Base-by-base conservation (phyloP, 1,140 invertebrate genomes). In the Nixonia krombeini region DNA sequence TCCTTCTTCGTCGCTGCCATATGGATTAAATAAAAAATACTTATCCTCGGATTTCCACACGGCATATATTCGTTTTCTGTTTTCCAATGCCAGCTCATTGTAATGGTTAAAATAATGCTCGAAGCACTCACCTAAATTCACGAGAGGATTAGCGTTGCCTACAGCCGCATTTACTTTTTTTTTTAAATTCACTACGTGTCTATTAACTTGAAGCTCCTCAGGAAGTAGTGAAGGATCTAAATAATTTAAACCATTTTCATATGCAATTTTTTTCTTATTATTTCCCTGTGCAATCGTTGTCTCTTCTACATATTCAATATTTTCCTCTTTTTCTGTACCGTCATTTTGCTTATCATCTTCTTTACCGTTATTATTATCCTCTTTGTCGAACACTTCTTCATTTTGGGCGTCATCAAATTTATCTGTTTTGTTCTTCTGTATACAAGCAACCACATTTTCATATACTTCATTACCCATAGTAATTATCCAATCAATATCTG, bases 21-120 rank as follows among this genome's bases (percentile, higher is more conserved):
- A 84, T 23, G 79, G 72, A 73, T 85, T 84, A 12, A 85, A 81
- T 0, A 83, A 2, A 18, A 59, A 76, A 42, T 72, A 85, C 9
- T 67, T 61, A 0, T 45, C 46, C 23, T 56, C 50, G 0, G 67
- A 25, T 12, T 73, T 79, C 78, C 78, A 85, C 17, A 84, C 37
- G 0, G 62, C 70, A 9, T 80, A 85, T 45, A 72, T 73, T 13
- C 82, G 44, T 4, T 55, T 61, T 4, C 74, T 78, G 50, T 81
- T 81, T 51, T 85, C 83, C 5, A 85, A 23, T 0, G 84, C 50
- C 6, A 79, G 9, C 40, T 81, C 63, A 16, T 68, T 12, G 5
- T 73, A 76, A 6, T 45, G 31, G 12, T 75, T 29, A 16, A 85
- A 83, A 28, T 77, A 83, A 21, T 58, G 57, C 16, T 82, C 71